Percentiles rank a stretch among this genome's conserved stretches.
These are phyloP conservation scores for Eudyptes chrysolophus DNA, from an alignment of 2,113 vertebrate genomes.

Conservation along the genomic window DNA sequence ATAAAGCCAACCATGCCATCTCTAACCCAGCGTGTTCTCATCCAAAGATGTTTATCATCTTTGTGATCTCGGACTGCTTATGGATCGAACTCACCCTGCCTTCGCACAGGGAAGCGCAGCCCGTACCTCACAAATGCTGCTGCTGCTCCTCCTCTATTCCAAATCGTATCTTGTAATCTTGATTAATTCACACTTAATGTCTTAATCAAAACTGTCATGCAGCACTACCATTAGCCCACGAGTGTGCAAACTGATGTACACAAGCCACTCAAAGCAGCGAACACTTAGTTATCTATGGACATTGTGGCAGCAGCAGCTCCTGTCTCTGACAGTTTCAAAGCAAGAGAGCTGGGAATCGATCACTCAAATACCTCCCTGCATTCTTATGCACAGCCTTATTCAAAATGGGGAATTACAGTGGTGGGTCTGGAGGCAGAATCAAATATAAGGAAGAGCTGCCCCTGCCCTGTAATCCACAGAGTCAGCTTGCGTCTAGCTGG, in stretches of 20 bases:
- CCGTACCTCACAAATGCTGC: not conserved
- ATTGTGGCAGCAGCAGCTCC: not conserved
- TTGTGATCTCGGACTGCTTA: not conserved
- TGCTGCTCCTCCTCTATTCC: not conserved
- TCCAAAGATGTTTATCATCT: not conserved
- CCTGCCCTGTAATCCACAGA: not conserved
- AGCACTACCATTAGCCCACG: not conserved
- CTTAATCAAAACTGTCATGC: not conserved
- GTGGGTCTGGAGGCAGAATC: not conserved
- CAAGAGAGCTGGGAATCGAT: not conserved
- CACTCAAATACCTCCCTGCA: rapidly evolving
- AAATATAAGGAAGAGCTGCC: not conserved
- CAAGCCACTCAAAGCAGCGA: not conserved
- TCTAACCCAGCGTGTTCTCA: not conserved
- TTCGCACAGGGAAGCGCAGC: not conserved
- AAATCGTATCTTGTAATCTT: not conserved
- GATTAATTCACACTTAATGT: not conserved
- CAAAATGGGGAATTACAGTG: not conserved
- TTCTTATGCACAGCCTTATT: not conserved
- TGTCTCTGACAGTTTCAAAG: not conserved
- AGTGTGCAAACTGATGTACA: not conserved
- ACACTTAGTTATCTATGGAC: not conserved
- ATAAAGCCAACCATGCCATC: not conserved
- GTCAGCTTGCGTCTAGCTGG: not conserved
- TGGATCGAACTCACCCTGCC: not conserved